Evolutionary conservation across 2,113 vertebrate species (phyloP).

Genomic region (Gasterosteus nipponicus): DNA sequence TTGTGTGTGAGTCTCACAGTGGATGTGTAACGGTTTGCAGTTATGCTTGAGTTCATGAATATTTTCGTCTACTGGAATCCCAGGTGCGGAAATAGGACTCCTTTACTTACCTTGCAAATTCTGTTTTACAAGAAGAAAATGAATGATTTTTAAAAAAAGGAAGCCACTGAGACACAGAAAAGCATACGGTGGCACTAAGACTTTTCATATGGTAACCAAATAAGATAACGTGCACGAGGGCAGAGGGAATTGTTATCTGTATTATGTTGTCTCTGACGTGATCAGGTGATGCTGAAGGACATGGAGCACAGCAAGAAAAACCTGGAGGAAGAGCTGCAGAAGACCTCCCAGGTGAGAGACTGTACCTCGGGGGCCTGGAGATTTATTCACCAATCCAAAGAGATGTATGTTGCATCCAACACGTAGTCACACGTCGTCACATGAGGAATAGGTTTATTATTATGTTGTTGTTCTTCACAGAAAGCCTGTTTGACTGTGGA

Average conservation of each 20-base stretch:
- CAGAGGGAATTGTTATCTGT: background rate
- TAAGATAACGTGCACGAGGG: background rate
- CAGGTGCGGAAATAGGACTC: background rate
- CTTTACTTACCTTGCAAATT: background rate
- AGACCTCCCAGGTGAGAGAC: slow-evolving; percentile 83
- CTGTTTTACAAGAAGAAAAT: too few species aligned
- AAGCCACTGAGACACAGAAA: background rate
- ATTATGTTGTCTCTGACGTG: background rate
- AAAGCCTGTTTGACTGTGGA: slow-evolving; percentile 84
- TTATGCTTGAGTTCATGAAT: background rate
- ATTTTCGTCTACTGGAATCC: background rate
- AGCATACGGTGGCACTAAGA: background rate
- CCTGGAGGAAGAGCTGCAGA: slow-evolving; percentile 88
- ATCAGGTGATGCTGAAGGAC: slow-evolving; percentile 86
- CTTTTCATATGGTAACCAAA: background rate
- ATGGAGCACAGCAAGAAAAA: slow-evolving; percentile 86
- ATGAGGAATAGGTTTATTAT: background rate
- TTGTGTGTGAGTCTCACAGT: too few species aligned
- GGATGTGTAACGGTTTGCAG: too few species aligned
- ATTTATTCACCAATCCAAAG: background rate
- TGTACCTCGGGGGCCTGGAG: background rate
- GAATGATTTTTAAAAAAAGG: background rate
- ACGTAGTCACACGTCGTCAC: background rate
- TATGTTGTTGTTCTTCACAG: slow-evolving; percentile 65
- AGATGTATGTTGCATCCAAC: background rate